Evolutionary conservation across 2,888 invertebrate genomes (phyloP).

Genomic region (Drosophila demipolita): DNA sequence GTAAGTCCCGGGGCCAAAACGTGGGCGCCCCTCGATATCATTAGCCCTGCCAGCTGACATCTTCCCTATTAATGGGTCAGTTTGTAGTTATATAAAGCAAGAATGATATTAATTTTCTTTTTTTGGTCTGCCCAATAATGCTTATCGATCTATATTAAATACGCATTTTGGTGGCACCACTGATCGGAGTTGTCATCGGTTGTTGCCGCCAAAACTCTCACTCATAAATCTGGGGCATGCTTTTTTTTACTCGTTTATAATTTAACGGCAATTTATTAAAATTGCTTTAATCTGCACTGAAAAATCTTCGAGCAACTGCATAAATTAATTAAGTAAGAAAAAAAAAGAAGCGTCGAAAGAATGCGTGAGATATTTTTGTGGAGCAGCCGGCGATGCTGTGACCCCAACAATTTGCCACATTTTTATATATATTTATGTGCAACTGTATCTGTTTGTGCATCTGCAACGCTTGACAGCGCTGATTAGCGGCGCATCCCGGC

Average conservation of each 20-base stretch:
- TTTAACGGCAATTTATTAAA: conserved; percentile 76
- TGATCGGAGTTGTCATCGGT: conserved; percentile 3
- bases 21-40: conserved; percentile 66
- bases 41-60: conserved; percentile 66
- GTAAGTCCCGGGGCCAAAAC: conserved; percentile 51
- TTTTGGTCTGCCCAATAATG: conserved; percentile 36
- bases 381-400: conserved; percentile 15
- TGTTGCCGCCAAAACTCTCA: background rate
- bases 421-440: conserved; percentile 4
- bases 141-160: conserved; percentile 34
- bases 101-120: conserved; percentile 14
- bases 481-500: conserved; percentile 61
- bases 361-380: conserved; percentile 67
- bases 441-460: conserved; percentile 15
- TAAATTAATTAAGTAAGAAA: conserved; percentile 70
- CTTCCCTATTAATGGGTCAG: conserved; percentile 70
- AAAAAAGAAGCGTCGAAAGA: conserved; percentile 43
- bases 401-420: conserved; percentile 57
- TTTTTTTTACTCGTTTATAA: conserved; percentile 45
- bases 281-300: conserved; percentile 70
- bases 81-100: conserved; percentile 11
- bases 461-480: conserved; percentile 59
- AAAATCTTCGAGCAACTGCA: conserved; percentile 69
- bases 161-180: conserved; percentile 38
- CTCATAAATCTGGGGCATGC: conserved; percentile 34